These are phyloP conservation scores for Pocillopora verrucosa DNA, from an alignment of 64 coral and sea anemone species.

Conservation along the genomic window DNA sequence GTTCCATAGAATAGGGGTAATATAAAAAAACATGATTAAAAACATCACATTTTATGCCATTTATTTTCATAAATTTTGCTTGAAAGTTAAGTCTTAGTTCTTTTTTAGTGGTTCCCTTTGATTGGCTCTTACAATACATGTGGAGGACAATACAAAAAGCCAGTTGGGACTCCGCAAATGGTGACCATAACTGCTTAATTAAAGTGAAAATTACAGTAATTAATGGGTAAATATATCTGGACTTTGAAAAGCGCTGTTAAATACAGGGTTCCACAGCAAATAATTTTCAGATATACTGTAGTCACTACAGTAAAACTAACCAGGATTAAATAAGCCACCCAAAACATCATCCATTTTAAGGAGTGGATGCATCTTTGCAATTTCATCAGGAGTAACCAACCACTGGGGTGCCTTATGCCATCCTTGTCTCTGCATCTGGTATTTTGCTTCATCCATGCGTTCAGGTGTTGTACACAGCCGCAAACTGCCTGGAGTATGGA, in stretches of 20 bases:
- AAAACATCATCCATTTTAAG: slow-evolving; percentile 86
- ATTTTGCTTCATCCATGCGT: slow-evolving; percentile 84
- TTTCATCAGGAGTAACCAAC: slow-evolving; percentile 88
- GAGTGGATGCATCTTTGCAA: slow-evolving; percentile 79
- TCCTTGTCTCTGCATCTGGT: slow-evolving; percentile 92
- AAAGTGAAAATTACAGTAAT: background rate
- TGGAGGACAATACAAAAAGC: no score
- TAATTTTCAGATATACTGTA: background rate
- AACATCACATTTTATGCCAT: no score
- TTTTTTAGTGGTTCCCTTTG: no score
- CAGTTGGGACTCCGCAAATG: no score
- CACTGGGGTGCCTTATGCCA: slow-evolving; percentile 89
- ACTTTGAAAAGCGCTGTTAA: background rate
- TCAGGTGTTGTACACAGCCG: slow-evolving; percentile 72
- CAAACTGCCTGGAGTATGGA: slow-evolving; percentile 92
- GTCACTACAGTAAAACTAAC: background rate
- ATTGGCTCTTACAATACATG: no score
- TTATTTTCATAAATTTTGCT: no score
- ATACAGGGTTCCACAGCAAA: background rate
- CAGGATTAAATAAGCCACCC: slow-evolving; percentile 87
- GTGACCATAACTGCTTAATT: no score
- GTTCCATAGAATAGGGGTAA: no score
- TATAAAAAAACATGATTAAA: no score
- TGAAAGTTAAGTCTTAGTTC: no score
- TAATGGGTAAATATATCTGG: no score